Percentiles rank a stretch among this genome's conserved stretches.
Evolutionary conservation across 2,113 vertebrate species (phyloP).

Genomic region (Myrmecobius fasciatus): DNA sequence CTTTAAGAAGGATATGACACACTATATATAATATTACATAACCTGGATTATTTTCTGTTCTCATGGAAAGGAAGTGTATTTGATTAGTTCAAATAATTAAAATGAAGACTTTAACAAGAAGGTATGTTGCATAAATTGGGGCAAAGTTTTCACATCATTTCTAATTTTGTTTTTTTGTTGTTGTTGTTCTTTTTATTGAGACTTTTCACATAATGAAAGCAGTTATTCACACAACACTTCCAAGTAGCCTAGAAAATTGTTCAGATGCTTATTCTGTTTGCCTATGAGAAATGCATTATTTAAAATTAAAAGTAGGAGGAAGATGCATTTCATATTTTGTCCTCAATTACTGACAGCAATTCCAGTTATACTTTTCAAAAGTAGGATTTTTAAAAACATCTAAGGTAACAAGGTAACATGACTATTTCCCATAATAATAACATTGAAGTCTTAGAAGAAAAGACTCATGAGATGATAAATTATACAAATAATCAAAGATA

Average conservation of each 20-base stretch:
- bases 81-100: slow-evolving; percentile 22
- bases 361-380: background rate
- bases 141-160: slow-evolving; percentile 29
- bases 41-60: background rate
- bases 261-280: background rate
- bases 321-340: slow-evolving; percentile 20
- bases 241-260: slow-evolving; percentile 22
- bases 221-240: background rate
- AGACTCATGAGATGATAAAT: background rate
- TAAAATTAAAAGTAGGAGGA: background rate
- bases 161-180: background rate
- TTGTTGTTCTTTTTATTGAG: background rate
- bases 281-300: background rate
- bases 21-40: background rate
- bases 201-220: slow-evolving; percentile 29
- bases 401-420: slow-evolving; percentile 9
- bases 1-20: background rate
- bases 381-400: slow-evolving; percentile 11
- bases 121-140: background rate
- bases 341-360: background rate
- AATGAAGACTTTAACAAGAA: slow-evolving; percentile 29
- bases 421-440: background rate
- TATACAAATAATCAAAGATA: background rate
- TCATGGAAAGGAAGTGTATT: background rate
- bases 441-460: background rate